phyloP scores from a whole-genome alignment of 2,797 vertebrate species.

The Danionella dracula region DNA sequence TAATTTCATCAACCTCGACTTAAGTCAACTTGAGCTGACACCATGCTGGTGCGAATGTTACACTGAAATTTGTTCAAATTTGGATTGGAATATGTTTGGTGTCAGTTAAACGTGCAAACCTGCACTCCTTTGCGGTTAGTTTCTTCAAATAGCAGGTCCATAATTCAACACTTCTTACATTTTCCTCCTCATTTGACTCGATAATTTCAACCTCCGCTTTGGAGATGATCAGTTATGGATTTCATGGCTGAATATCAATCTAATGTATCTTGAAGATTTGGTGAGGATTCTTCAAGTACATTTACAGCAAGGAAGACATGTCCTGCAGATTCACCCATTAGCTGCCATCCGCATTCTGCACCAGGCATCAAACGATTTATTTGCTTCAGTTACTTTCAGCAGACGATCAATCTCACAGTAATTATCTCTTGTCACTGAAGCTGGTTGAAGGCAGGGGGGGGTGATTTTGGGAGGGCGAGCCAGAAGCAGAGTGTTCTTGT shows the following conservation, averaged over 20 bases:
- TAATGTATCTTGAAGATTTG: slow-evolving; percentile 64
- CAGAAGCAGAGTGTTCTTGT: slow-evolving; percentile 38
- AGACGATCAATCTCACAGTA: slow-evolving; percentile 69
- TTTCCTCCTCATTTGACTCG: slow-evolving; percentile 81
- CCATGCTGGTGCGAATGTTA: not conserved
- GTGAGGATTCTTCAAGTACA: slow-evolving; percentile 66
- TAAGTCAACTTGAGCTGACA: slow-evolving; percentile 22
- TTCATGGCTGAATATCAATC: slow-evolving; percentile 76
- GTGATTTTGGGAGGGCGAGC: not conserved
- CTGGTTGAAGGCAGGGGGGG: slow-evolving; percentile 25
- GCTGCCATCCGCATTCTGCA: slow-evolving; percentile 60
- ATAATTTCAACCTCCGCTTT: slow-evolving; percentile 68
- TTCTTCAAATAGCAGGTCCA: slow-evolving; percentile 80
- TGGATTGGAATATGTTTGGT: not conserved
- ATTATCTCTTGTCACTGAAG: slow-evolving; percentile 72
- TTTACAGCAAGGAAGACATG: slow-evolving; percentile 66
- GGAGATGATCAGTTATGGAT: slow-evolving; percentile 13
- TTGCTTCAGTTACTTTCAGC: slow-evolving; percentile 68
- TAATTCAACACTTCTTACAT: slow-evolving; percentile 85
- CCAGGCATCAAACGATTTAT: slow-evolving; percentile 66
- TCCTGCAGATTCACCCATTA: slow-evolving; percentile 64
- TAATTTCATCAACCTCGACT: slow-evolving; percentile 41
- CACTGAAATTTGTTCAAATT: not conserved
- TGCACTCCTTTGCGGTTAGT: slow-evolving; percentile 57
- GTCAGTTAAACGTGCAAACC: slow-evolving; percentile 2